Percentiles rank a stretch among this genome's conserved stretches.
phyloP scores from a whole-genome alignment of 2,797 vertebrate genomes.

The Chanos chanos region DNA sequence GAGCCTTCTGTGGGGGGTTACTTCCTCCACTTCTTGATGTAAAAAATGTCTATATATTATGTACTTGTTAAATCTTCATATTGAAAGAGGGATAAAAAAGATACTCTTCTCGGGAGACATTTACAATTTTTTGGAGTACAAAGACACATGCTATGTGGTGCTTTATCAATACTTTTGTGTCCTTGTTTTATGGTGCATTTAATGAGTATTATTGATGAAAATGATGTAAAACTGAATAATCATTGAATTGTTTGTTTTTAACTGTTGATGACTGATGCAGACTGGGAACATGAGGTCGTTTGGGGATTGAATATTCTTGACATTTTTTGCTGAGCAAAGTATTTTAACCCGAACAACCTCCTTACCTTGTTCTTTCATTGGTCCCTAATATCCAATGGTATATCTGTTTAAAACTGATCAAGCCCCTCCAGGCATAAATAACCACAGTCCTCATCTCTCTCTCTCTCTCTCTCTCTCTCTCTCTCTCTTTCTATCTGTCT shows the following conservation, averaged over 20 bases:
- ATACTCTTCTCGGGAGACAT: no score
- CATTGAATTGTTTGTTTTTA: constrained; percentile 12
- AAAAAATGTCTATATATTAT: no score
- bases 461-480: no score
- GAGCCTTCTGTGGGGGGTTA: constrained; percentile 19
- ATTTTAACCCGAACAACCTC: constrained; percentile 1
- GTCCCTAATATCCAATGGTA: constrained; percentile 28
- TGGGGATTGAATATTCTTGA: constrained; percentile 7
- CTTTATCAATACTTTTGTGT: constrained; percentile 37
- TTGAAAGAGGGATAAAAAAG: no score
- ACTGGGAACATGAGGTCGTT: constrained; percentile 12
- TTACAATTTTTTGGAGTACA: neutral
- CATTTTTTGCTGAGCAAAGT: constrained; percentile 29
- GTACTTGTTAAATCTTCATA: no score
- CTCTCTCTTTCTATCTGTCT: constrained; percentile 17
- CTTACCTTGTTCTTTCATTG: constrained; percentile 1
- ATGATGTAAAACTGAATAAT: constrained; percentile 19
- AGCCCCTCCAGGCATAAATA: constrained; percentile 27
- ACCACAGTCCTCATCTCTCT: no score
- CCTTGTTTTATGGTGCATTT: constrained; percentile 36
- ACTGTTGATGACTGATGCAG: constrained; percentile 8
- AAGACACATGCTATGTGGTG: no score
- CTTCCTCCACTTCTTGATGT: no score
- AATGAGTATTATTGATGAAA: constrained; percentile 19
- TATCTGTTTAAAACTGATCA: constrained; percentile 28